Evolutionary conservation across 1,140 invertebrate genomes (phyloP), one percentile per base, ranked within the genome.

Genomic region (Plodia interpunctella): DNA sequence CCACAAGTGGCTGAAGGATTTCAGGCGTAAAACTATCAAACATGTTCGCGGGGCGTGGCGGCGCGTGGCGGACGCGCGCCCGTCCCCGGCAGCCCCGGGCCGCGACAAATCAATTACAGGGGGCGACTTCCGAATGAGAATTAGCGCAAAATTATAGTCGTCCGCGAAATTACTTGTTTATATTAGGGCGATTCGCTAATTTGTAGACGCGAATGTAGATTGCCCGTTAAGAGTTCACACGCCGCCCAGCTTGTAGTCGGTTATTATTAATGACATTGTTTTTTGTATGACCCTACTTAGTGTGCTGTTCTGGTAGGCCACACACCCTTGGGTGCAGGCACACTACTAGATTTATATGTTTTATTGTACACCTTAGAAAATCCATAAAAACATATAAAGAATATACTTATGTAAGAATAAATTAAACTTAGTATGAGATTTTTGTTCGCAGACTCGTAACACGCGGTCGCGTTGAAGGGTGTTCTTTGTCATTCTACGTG

Each of bases 21-120:
- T 75, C 73, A 75, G 65, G 65, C 66, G 70, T 67, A 65, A 72
- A 60, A 63, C 69, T 62, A 68, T 63, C 63, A 72, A 73, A 60
- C 68, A 56, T 58, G 62, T 13, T 71, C 50, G 54, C 9, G 64
- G 75, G 75, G 76, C 74, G 77, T 79, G 77, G 78, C 32, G 70
- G 10, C 69, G 57, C 69, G 73, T 68, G 77, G 51, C 56, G 18
- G 58, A 17, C 74, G 64, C 70, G 70, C 67, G 80, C 18, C 21
- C n/a, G n/a, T n/a, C n/a, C n/a, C n/a, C n/a, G n/a, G n/a, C n/a
- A n/a, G 5, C 50, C 50, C 9, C 18, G 50, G 20, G 20, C 75
- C 74, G 78, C 76, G 81, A 83, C 84, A 83, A 87, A 87, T 87
- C 83, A 87, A 87, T 87, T 85, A 83, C 78, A 83, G 75, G 76